Conservation (phyloP, 2,797 vertebrate genomes). For the Sparus aurata region DNA sequence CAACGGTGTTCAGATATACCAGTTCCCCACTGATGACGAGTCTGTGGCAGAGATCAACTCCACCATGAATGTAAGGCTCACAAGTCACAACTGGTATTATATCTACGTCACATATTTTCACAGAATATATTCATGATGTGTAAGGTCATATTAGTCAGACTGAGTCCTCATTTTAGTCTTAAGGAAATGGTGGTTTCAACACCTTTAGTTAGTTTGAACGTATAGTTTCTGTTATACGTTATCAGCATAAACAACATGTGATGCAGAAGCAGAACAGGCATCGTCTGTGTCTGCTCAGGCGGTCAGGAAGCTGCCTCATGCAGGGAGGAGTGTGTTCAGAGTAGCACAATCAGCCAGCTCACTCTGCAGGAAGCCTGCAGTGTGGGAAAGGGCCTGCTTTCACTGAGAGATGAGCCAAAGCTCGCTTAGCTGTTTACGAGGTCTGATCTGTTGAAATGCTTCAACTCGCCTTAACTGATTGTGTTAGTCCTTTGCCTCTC, state of each 20-base stretch:
- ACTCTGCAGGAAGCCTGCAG: slow-evolving; percentile 68
- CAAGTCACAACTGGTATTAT: not conserved
- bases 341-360: slow-evolving; percentile 53
- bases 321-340: slow-evolving; percentile 41
- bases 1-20: slow-evolving; percentile 99
- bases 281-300: slow-evolving; percentile 60
- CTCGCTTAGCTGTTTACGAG: slow-evolving; percentile 43
- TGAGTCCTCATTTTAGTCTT: not conserved
- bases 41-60: slow-evolving; percentile 98
- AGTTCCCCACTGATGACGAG: slow-evolving; percentile 98
- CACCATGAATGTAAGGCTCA: slow-evolving; percentile 96
- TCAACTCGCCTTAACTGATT: slow-evolving; percentile 25
- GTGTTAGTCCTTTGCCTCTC: slow-evolving; percentile 15
- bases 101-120: not conserved
- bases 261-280: slow-evolving; percentile 39
- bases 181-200: not conserved
- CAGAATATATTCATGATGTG: not conserved
- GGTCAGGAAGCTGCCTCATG: slow-evolving; percentile 61
- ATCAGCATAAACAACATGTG: slow-evolving; percentile 21
- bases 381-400: slow-evolving; percentile 67
- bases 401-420: slow-evolving; percentile 45
- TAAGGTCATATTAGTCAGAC: not conserved
- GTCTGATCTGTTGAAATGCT: slow-evolving; percentile 36
- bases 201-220: not conserved
- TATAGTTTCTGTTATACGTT: not conserved